phyloP scores from a whole-genome alignment of 2,797 vertebrate genomes.

The Picus viridis region DNA sequence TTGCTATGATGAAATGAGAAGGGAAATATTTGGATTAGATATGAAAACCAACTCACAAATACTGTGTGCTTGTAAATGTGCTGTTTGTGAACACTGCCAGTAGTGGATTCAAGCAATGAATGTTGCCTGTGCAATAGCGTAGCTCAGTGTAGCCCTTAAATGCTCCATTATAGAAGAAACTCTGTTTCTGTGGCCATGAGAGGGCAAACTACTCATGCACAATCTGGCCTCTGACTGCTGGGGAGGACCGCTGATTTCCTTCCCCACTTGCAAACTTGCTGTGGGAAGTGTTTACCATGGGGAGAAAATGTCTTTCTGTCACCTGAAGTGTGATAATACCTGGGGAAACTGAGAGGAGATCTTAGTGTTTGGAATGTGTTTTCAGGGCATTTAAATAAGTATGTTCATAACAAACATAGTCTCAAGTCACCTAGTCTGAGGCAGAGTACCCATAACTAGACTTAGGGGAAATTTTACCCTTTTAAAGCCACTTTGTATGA shows the following conservation, averaged over 20 bases:
- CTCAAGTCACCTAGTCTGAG: background rate
- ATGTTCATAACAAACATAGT: background rate
- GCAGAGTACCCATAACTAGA: background rate
- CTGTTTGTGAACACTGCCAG: rapidly evolving
- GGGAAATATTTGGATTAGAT: background rate
- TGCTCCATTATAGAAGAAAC: background rate
- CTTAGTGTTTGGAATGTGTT: background rate
- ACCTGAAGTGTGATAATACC: background rate
- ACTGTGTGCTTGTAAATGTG: rapidly evolving
- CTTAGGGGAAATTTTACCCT: background rate
- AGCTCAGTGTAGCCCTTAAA: background rate
- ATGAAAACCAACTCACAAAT: background rate
- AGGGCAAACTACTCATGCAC: background rate
- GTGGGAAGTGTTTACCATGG: background rate
- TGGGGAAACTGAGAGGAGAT: background rate
- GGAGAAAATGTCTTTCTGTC: background rate
- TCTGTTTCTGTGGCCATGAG: background rate
- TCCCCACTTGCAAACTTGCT: background rate
- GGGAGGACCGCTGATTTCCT: background rate
- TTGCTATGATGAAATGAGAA: background rate
- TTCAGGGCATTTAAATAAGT: background rate
- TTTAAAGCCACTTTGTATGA: background rate
- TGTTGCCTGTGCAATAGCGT: background rate
- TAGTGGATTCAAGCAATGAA: background rate
- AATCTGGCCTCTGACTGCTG: background rate